Conservation (phyloP, 2,113 vertebrate genomes). For the Cochlearius cochlearius region DNA sequence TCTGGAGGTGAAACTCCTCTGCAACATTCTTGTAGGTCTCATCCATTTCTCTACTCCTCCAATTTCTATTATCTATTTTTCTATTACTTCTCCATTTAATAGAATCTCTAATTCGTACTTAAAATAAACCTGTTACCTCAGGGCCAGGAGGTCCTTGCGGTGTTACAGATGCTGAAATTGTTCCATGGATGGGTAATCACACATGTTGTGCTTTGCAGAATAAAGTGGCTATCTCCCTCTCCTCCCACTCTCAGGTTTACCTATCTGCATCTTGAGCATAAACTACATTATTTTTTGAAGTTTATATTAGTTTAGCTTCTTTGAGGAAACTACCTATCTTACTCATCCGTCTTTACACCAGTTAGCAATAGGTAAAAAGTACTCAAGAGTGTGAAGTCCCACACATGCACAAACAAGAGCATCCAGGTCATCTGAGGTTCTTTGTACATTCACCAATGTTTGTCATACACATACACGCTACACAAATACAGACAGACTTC, state of each 20-base stretch:
- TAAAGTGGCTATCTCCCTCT: neutral
- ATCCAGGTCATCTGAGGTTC: neutral
- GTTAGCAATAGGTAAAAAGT: neutral
- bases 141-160: neutral
- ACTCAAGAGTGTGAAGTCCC: neutral
- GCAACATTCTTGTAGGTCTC: neutral
- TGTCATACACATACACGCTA: neutral
- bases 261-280: neutral
- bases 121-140: neutral
- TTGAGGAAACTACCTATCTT: neutral
- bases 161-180: neutral
- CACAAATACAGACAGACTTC: neutral
- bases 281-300: neutral
- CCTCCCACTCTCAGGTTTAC: neutral
- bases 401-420: neutral
- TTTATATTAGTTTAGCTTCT: neutral
- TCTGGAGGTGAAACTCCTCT: neutral
- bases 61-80: neutral
- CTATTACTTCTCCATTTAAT: neutral
- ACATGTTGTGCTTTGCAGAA: neutral
- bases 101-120: neutral
- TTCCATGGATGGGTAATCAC: neutral
- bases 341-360: neutral
- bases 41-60: neutral
- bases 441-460: fast-evolving